These are phyloP conservation scores for Laspeyria flexula DNA, from an alignment of 2,888 invertebrate genomes.

Conservation along the genomic window DNA sequence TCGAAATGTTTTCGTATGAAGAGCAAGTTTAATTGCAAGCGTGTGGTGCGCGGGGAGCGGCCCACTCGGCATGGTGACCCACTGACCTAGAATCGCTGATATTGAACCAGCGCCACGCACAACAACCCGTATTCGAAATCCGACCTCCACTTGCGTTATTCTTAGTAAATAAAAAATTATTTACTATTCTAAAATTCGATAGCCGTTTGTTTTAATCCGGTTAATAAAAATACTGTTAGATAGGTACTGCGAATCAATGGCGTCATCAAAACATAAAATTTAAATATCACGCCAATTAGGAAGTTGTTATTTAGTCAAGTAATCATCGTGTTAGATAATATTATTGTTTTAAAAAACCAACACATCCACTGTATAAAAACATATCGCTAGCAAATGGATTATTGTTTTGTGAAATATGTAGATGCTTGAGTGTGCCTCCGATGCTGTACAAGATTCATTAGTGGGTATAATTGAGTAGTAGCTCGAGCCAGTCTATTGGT, in stretches of 20 bases:
- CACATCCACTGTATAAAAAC: neutral
- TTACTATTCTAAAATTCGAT: conserved; percentile 34
- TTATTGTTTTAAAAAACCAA: neutral
- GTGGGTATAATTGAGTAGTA: conserved; percentile 2
- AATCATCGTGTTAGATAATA: neutral
- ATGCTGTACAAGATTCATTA: neutral
- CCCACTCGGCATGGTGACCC: conserved; percentile 77
- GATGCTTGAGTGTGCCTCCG: neutral
- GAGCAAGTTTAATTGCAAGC: conserved; percentile 71
- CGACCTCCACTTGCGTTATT: conserved; percentile 75
- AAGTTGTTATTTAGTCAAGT: neutral
- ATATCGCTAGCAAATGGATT: neutral
- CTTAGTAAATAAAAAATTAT: too few species aligned
- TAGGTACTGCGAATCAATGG: conserved; percentile 1
- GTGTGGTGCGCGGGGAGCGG: conserved; percentile 61
- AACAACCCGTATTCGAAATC: conserved; percentile 77
- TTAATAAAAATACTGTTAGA: conserved; percentile 10
- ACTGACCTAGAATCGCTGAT: conserved; percentile 84
- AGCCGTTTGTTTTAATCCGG: conserved; percentile 12
- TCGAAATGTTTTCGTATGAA: conserved; percentile 60
- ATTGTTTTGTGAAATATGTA: neutral
- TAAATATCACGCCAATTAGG: neutral
- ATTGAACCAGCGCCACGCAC: conserved; percentile 80
- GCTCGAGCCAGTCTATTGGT: conserved; percentile 18
- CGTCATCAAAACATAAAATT: conserved; percentile 1